Conservation (phyloP, 2,888 invertebrate species). For the Cephus nigrinus region DNA sequence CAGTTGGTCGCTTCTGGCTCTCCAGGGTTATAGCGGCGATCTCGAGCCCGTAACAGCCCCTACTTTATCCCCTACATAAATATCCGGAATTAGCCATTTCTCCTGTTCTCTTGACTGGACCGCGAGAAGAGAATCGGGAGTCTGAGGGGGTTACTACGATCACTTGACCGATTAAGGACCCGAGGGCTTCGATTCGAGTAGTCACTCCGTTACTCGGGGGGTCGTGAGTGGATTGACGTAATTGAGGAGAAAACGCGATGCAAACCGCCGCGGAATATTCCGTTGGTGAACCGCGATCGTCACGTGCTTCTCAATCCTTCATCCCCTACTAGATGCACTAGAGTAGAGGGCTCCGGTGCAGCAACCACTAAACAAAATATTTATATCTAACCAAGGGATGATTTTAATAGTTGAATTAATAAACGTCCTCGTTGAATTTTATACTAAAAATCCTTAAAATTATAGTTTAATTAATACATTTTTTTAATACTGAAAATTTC, state of each 20-base stretch:
- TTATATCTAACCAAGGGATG: not conserved
- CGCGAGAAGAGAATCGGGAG: constrained; percentile 22
- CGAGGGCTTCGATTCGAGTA: constrained; percentile 56
- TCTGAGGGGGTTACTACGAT: constrained; percentile 57
- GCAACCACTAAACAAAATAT: not conserved
- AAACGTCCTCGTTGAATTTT: not conserved
- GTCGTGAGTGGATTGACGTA: constrained; percentile 64
- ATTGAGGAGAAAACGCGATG: constrained; percentile 65
- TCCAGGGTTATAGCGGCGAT: constrained; percentile 64
- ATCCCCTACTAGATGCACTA: not conserved
- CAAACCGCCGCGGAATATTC: constrained; percentile 42
- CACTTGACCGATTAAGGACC: constrained; percentile 67
- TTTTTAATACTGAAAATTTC: no score
- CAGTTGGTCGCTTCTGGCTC: constrained; percentile 67
- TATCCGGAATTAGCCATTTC: constrained; percentile 68
- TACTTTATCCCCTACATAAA: constrained; percentile 65
- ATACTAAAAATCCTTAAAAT: not conserved
- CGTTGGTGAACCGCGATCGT: not conserved
- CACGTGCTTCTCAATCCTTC: not conserved
- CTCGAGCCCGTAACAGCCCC: constrained; percentile 64
- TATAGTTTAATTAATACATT: not conserved
- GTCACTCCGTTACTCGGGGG: constrained; percentile 56
- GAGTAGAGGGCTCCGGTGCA: not conserved
- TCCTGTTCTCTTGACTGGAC: constrained; percentile 48
- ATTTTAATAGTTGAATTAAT: not conserved